These are phyloP conservation scores for Python bivittatus DNA, from an alignment of 2,113 vertebrate genomes.

Conservation along the genomic window DNA sequence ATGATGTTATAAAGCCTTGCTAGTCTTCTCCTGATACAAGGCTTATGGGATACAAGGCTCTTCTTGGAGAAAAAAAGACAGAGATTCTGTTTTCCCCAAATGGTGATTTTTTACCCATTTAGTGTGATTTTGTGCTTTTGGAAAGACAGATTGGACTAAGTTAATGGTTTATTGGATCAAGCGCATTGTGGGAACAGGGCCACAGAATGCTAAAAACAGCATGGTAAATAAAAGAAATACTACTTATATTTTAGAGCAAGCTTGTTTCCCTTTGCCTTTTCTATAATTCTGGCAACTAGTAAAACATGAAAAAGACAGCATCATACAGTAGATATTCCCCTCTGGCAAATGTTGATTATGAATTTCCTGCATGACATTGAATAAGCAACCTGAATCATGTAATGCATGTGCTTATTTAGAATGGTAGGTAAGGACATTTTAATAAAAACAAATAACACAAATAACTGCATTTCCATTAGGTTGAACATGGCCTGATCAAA, in stretches of 20 bases:
- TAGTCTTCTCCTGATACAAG: too few relatives aligned
- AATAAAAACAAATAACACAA: background rate
- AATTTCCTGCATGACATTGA: background rate
- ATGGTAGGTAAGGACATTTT: background rate
- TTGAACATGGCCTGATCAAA: too few relatives aligned
- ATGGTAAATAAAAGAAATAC: background rate
- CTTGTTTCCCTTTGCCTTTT: background rate
- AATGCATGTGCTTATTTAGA: background rate
- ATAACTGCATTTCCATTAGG: background rate
- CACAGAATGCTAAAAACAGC: background rate
- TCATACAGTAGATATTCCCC: background rate
- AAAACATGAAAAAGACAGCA: background rate
- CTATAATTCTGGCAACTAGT: background rate
- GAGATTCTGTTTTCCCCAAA: background rate
- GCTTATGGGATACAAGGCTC: too few relatives aligned
- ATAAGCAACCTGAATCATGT: background rate
- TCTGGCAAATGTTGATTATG: background rate
- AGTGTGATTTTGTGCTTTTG: fast-evolving
- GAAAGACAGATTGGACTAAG: background rate
- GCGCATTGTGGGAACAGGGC: background rate
- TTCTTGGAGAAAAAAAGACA: background rate
- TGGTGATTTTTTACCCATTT: background rate
- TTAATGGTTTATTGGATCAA: background rate
- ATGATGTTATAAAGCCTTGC: too few relatives aligned
- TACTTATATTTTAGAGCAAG: background rate